These are phyloP conservation scores for Lypha dubia DNA, from an alignment of 2,888 invertebrate genomes.

Conservation along the genomic window DNA sequence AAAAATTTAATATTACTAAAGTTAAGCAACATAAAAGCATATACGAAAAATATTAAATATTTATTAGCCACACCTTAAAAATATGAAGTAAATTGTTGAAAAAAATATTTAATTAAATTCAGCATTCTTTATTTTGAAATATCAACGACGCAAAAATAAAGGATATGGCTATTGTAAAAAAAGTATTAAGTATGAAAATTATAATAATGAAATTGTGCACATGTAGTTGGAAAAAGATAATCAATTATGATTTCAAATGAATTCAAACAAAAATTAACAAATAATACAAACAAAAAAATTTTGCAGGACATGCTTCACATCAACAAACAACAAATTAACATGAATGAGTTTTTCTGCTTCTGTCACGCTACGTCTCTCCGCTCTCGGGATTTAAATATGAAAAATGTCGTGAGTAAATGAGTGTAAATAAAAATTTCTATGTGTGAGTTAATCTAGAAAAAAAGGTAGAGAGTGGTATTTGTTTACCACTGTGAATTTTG, in stretches of 20 bases:
- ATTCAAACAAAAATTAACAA: slow-evolving; percentile 30
- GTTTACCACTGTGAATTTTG: slow-evolving; percentile 39
- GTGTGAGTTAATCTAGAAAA: neutral
- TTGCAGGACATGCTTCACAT: slow-evolving; percentile 29
- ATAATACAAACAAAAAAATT: slow-evolving; percentile 19
- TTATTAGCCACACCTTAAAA: slow-evolving; percentile 70
- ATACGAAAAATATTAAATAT: slow-evolving; percentile 28
- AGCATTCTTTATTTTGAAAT: neutral
- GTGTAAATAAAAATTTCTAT: neutral
- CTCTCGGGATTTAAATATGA: neutral
- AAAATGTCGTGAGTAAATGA: neutral
- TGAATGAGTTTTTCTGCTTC: slow-evolving; percentile 14
- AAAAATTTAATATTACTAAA: neutral
- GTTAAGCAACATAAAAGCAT: neutral
- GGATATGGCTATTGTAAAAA: neutral
- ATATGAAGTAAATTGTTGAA: slow-evolving; percentile 48
- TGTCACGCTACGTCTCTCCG: too few species aligned
- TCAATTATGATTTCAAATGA: slow-evolving; percentile 15
- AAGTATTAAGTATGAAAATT: neutral
- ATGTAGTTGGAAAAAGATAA: neutral
- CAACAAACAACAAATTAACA: neutral
- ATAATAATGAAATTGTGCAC: neutral
- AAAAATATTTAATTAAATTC: slow-evolving; percentile 25
- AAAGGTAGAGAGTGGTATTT: neutral
- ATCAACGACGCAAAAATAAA: neutral